Percentiles rank a stretch among this genome's conserved stretches.
These are phyloP conservation scores for Boleophthalmus pectinirostris DNA, from an alignment of 2,113 vertebrate species.

Conservation along the genomic window DNA sequence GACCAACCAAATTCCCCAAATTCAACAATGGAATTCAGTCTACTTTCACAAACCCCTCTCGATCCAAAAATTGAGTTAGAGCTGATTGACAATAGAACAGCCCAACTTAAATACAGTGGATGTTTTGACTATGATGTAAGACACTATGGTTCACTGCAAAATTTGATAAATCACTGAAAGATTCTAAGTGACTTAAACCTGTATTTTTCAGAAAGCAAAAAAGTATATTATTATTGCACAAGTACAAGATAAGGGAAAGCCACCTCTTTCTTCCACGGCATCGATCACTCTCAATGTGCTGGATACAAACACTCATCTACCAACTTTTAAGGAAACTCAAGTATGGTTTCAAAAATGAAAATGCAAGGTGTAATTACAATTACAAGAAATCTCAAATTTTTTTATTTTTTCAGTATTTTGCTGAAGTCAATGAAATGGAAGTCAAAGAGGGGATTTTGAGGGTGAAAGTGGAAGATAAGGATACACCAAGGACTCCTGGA, in stretches of 20 bases:
- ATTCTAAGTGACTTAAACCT: background rate
- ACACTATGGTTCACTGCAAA: too few species aligned
- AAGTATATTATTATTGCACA: constrained; percentile 61
- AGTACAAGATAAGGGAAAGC: constrained; percentile 70
- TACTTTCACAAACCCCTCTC: constrained; percentile 64
- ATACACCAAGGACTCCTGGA: constrained; percentile 67
- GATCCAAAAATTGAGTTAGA: constrained; percentile 53
- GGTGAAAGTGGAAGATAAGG: constrained; percentile 76
- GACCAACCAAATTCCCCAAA: constrained; percentile 69
- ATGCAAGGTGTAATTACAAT: background rate
- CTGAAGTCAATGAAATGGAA: constrained; percentile 50
- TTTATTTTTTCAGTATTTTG: constrained; percentile 54
- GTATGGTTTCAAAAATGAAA: constrained; percentile 12
- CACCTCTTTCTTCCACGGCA: constrained; percentile 62
- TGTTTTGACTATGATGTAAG: constrained; percentile 82
- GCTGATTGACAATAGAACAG: background rate
- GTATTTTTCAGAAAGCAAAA: constrained; percentile 62
- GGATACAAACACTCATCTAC: constrained; percentile 76
- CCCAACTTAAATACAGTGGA: constrained; percentile 59
- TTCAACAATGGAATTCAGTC: constrained; percentile 68
- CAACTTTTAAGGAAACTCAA: constrained; percentile 58
- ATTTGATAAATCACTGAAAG: background rate
- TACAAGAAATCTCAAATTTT: background rate
- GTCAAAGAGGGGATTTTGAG: constrained; percentile 42
- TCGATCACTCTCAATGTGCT: constrained; percentile 59